Conservation (phyloP, 2,113 vertebrate genomes). For the Strigops habroptila region DNA sequence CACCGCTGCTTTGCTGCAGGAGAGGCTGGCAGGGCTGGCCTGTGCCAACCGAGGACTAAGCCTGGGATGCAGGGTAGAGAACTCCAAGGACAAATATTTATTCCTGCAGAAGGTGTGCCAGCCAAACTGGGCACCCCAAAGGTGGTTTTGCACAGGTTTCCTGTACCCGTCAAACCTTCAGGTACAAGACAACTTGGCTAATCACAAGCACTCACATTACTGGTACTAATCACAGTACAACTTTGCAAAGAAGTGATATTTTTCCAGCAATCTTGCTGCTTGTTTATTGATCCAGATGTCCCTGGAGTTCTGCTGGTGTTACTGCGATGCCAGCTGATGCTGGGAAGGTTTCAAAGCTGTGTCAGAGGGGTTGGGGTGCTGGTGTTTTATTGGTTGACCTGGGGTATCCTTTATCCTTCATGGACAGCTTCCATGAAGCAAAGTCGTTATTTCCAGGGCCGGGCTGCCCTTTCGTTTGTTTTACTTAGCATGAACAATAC, state of each 20-base stretch:
- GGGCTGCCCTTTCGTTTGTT: neutral
- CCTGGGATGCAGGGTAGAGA: neutral
- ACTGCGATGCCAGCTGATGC: accelerated
- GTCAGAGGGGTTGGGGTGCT: neutral
- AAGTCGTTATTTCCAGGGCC: neutral
- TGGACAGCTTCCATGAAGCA: neutral
- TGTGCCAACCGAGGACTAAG: accelerated
- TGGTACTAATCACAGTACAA: neutral
- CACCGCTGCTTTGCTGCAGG: neutral
- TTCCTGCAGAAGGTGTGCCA: neutral
- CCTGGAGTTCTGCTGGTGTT: neutral
- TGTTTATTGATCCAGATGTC: neutral
- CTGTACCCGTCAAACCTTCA: neutral
- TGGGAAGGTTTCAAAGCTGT: neutral
- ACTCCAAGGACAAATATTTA: neutral
- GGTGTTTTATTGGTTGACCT: neutral
- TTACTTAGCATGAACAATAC: neutral
- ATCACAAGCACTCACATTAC: accelerated
- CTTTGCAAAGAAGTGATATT: neutral
- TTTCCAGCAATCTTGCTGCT: neutral
- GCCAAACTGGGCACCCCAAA: neutral
- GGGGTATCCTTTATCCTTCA: neutral
- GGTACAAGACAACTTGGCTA: too few species aligned
- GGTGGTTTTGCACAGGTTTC: neutral
- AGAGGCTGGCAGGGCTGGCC: neutral